Percentiles rank a stretch among this genome's conserved stretches.
Conservation (phyloP, 2,888 invertebrate species). For the Monoplex corrugatus region DNA sequence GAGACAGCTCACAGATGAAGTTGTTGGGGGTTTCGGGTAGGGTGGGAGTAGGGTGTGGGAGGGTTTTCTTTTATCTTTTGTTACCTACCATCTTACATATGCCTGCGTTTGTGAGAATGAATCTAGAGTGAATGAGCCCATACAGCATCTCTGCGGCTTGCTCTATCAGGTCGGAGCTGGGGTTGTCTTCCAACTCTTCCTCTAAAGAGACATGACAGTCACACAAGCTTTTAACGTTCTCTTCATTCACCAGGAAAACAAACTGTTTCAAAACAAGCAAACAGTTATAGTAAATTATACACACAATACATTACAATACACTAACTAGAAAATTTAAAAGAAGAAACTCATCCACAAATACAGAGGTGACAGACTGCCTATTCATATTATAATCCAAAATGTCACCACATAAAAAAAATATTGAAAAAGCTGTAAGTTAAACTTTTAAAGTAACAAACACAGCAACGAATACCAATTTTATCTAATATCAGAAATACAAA, state of each 20-base stretch:
- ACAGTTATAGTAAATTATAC: no score
- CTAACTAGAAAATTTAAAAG: no score
- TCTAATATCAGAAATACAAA: no score
- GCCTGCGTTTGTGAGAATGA: constrained; percentile 98
- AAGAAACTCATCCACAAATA: no score
- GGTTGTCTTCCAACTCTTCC: constrained; percentile 90
- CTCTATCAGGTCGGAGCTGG: constrained; percentile 98
- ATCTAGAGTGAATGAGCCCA: constrained; percentile 98
- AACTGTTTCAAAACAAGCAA: no score
- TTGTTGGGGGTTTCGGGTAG: background rate
- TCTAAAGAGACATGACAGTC: constrained; percentile 44
- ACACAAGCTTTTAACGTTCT: background rate
- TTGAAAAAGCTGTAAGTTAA: no score
- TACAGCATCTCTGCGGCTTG: constrained; percentile 99
- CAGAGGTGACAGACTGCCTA: no score
- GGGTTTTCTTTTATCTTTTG: background rate
- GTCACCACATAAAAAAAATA: no score
- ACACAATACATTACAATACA: no score
- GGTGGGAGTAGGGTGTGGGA: background rate
- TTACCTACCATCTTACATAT: constrained; percentile 92
- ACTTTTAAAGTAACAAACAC: no score
- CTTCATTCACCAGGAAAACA: background rate
- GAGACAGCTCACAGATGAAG: constrained; percentile 19
- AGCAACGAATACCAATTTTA: no score
- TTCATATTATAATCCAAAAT: no score